Base-by-base conservation (phyloP, 1,140 invertebrate genomes). In the Sipha flava region DNA sequence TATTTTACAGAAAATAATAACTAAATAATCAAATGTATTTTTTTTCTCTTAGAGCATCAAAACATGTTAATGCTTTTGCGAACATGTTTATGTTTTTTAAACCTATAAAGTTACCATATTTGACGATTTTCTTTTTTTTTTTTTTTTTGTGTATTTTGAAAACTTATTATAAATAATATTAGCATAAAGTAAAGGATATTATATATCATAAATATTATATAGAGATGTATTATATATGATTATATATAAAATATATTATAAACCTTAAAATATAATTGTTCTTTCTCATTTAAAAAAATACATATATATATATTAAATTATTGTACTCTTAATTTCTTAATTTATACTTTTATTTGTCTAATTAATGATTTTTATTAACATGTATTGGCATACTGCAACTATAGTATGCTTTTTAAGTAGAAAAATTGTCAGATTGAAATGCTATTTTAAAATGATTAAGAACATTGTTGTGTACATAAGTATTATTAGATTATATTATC, bases 21-120 rank as follows among this genome's bases (percentile, higher is more conserved):
- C 16, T 2, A 43, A 7, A 45, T 23, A 10, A 29, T 29, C 26
- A n/a, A n/a, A n/a, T n/a, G n/a, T n/a, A 47, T 26, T 23, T 9
- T 31, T 70, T 70, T 70, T 70, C 47, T 29, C 23, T 70, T 70
- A 47, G 7, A 31, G n/a, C 14, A 7, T 29, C 29, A 7, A 57
- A 1, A 29, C 21, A 54, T 66, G 64, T 14, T 66, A 23, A 66
- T 14, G 23, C 7, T 45, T 70, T 70, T 70, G 66, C 14, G 26
- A 26, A 29, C 23, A 70, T 70, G 26, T 70, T 70, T 70, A 70
- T 70, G 45, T 70, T 70, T 70, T 29, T 45, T 47, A 43, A 68
- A 40, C 1, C 9, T n/a, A 47, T 29, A 45, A 47, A 70, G 66
- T 70, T 70, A 70, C 66, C 66, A 70, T 70, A 29, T 47, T 29